Base-by-base conservation (phyloP, 2,888 invertebrate genomes). In the Leptopilina drosophilae region DNA sequence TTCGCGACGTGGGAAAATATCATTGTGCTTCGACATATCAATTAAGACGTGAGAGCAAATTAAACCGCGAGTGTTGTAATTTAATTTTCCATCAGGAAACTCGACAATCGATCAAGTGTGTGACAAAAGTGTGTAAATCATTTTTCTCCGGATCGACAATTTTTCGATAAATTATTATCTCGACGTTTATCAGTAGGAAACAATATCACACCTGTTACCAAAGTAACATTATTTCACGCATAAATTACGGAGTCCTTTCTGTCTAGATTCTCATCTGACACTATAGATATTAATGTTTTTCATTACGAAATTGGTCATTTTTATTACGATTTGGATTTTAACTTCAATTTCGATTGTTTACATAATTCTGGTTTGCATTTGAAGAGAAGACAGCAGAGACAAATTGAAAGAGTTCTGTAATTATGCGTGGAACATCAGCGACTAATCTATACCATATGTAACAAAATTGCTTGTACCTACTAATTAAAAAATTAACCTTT, bases 51-150 rank as follows among this genome's bases (percentile, higher is more conserved):
- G 65, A 2, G 46, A 6, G 20, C 20, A 49, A 78, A 33, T 33
- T 66, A 46, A 66, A 53, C 76, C 83, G 83, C 82, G 83, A 82
- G 83, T 83, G 83, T n/a, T 73, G 26, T 20, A n/a, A 79, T 73
- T 56, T 12, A 56, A 56, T 56, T 73, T 12, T 64, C 12, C n/a
- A 14, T 4, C 33, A 69, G 42, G 69, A 77, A 64, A 77, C 76
- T 33, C 76, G 64, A 69, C 20, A 46, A 59, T 75, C 62, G 78
- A 78, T 78, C 77, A 62, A 67, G 78, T 82, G 82, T 80, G 64
- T 49, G 20, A 81, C 80, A 53, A 81, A 20, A 84, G 82, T 82
- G 80, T 49, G 64, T 73, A 77, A 76, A 20, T 73, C 33, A 20
- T 73, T 73, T 49, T 56, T 56, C 53, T 73, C 7, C 73, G 73